Conservation (phyloP, 2,797 vertebrate species). For the Rhabdomys pumilio region DNA sequence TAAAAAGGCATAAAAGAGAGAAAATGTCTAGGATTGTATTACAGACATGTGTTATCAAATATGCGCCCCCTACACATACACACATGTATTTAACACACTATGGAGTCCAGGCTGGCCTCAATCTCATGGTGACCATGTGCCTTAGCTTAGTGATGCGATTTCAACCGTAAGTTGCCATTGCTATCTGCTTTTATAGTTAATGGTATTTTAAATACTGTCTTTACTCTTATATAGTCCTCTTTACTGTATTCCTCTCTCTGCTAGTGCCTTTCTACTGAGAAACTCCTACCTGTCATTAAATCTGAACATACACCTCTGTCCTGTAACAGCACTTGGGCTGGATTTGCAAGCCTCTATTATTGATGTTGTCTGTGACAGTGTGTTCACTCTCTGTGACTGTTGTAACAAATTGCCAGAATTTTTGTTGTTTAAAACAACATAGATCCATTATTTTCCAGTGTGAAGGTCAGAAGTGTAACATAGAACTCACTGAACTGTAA, state of each 20-base stretch:
- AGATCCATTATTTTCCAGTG: not conserved
- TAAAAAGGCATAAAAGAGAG: not conserved
- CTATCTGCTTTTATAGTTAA: not conserved
- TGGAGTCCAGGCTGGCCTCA: not conserved
- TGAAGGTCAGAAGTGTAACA: not conserved
- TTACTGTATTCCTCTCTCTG: not conserved
- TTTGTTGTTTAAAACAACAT: not conserved
- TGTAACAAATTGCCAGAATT: not conserved
- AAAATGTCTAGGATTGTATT: not conserved
- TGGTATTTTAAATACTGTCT: not conserved
- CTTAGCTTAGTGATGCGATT: not conserved
- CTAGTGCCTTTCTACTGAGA: not conserved
- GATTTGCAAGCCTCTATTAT: not conserved
- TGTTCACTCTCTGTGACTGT: slow-evolving; percentile 14
- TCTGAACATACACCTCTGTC: not conserved
- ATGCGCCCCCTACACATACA: too few species aligned
- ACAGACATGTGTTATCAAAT: not conserved
- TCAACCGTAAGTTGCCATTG: too few species aligned
- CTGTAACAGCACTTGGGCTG: not conserved
- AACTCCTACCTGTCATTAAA: not conserved
- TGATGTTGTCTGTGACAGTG: not conserved
- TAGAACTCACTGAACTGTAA: not conserved
- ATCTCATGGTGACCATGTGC: too few species aligned
- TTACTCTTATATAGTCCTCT: not conserved
- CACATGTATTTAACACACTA: not conserved